phyloP scores from a whole-genome alignment of 2,797 vertebrate species.

The Anniella stebbinsi region DNA sequence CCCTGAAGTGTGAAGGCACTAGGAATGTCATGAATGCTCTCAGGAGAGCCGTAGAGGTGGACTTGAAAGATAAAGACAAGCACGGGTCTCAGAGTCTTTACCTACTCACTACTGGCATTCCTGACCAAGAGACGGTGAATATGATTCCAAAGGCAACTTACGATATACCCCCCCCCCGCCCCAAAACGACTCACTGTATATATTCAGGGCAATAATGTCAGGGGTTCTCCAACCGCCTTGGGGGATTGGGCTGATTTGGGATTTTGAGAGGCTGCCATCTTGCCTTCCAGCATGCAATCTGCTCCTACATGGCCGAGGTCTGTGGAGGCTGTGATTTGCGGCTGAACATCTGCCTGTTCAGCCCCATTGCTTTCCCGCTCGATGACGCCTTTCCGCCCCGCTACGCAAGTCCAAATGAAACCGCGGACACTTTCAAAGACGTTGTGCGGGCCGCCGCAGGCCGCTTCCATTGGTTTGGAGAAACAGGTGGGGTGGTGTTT shows the following conservation, averaged over 20 bases:
- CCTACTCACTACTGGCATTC: constrained; percentile 84
- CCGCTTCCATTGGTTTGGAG: constrained; percentile 86
- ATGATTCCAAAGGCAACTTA: neutral
- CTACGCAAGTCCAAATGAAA: constrained; percentile 68
- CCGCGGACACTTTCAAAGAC: constrained; percentile 65
- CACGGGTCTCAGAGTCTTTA: constrained; percentile 81
- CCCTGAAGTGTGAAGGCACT: constrained; percentile 77
- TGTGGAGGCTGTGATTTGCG: constrained; percentile 74
- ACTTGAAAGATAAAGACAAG: constrained; percentile 77
- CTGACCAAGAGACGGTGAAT: constrained; percentile 85
- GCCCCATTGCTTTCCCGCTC: neutral
- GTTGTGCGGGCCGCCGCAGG: constrained; percentile 74
- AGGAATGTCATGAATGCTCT: constrained; percentile 82
- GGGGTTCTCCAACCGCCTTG: no score
- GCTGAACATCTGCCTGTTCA: constrained; percentile 84
- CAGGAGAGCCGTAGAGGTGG: constrained; percentile 78
- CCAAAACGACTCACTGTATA: no score
- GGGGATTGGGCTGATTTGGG: no score
- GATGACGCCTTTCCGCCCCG: constrained; percentile 43
- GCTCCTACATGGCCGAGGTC: constrained; percentile 78
- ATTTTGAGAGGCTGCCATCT: neutral
- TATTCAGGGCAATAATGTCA: neutral
- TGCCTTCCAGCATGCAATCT: constrained; percentile 72
- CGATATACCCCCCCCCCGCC: rapidly evolving
- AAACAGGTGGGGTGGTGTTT: constrained; percentile 76